Evolutionary conservation across 2,797 vertebrate species (phyloP).

Genomic region (Lithobates sylvaticus): DNA sequence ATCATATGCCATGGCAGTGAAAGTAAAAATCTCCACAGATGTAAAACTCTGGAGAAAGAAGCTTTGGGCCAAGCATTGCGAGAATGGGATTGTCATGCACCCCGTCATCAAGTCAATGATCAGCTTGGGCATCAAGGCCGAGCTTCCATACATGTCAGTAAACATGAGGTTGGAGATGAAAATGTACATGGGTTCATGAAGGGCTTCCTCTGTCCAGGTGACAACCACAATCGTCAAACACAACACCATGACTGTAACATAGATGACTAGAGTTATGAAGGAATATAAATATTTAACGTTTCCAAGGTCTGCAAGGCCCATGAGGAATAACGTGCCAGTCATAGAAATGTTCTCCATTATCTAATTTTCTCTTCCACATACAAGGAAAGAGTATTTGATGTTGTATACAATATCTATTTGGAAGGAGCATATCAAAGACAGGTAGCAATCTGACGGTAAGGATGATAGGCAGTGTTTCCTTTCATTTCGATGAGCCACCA

Average conservation of each 20-base stretch:
- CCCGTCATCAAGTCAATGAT: slow-evolving; percentile 1
- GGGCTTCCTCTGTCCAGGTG: not conserved
- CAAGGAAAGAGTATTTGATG: too few relatives aligned
- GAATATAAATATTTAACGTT: not conserved
- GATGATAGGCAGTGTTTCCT: too few relatives aligned
- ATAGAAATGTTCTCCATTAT: too few relatives aligned
- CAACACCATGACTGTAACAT: not conserved
- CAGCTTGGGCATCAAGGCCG: slow-evolving; percentile 1
- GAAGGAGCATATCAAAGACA: too few relatives aligned
- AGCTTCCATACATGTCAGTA: slow-evolving; percentile 24
- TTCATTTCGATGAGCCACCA: too few relatives aligned
- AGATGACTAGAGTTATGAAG: not conserved
- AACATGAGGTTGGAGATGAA: slow-evolving; percentile 6
- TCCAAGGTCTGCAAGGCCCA: not conserved
- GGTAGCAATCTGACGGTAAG: too few relatives aligned
- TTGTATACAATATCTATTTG: too few relatives aligned
- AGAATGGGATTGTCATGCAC: not conserved
- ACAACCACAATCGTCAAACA: not conserved
- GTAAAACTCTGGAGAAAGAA: not conserved
- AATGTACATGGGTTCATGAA: not conserved
- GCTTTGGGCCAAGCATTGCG: not conserved
- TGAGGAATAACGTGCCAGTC: not conserved
- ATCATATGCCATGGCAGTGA: slow-evolving; percentile 41
- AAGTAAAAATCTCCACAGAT: not conserved
- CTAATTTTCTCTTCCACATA: too few relatives aligned